phyloP scores from a whole-genome alignment of 1,140 invertebrate genomes.

The Drosophila suzukii region DNA sequence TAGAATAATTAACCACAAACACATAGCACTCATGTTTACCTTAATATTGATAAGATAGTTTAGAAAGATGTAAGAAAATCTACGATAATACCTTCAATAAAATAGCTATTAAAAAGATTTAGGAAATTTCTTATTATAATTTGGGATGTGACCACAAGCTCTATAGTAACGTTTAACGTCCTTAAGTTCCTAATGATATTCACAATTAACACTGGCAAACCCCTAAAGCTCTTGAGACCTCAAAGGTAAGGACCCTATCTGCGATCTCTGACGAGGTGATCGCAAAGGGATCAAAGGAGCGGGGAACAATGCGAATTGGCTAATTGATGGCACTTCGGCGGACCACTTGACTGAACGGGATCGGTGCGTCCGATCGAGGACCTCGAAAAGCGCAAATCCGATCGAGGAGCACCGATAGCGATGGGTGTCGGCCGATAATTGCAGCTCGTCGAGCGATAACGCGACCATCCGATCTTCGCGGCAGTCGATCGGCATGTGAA shows the following conservation, averaged over 20 bases:
- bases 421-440: conserved; percentile 40
- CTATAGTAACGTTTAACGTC: neutral
- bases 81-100: too few relatives aligned
- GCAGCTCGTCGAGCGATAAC: conserved; percentile 32
- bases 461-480: conserved; percentile 50
- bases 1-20: too few relatives aligned
- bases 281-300: conserved; percentile 3
- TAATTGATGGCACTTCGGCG: conserved; percentile 68
- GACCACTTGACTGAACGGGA: conserved; percentile 69
- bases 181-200: neutral
- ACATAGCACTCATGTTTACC: too few relatives aligned
- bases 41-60: too few relatives aligned
- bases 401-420: conserved; percentile 44
- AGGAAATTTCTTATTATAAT: neutral
- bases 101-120: too few relatives aligned
- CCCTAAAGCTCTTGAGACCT: neutral
- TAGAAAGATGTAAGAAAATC: too few relatives aligned
- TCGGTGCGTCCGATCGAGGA: conserved; percentile 37
- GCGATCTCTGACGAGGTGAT: conserved; percentile 8
- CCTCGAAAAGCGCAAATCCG: conserved; percentile 45
- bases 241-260: conserved; percentile 4
- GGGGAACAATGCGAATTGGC: conserved; percentile 46
- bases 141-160: neutral
- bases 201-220: neutral
- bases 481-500: conserved; percentile 35